Conservation (phyloP, 2,888 invertebrate genomes). For the Lottia scabra region DNA sequence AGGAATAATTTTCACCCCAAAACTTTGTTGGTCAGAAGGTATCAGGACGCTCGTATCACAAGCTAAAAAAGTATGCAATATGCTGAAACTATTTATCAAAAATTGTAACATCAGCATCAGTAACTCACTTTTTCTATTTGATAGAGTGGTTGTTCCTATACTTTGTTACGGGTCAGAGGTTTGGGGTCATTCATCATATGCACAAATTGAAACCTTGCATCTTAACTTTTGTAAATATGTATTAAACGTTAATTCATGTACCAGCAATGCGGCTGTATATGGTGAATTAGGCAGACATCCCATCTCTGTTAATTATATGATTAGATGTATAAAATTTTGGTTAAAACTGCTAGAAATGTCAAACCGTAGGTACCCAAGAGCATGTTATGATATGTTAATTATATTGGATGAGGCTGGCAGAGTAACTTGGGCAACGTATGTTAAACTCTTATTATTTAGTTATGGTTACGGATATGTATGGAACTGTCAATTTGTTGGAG, state of each 20-base stretch:
- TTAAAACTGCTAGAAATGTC: slow-evolving; percentile 17
- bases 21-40: slow-evolving; percentile 11
- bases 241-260: slow-evolving; percentile 10
- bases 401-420: slow-evolving; percentile 9
- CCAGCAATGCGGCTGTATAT: slow-evolving; percentile 12
- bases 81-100: slow-evolving; percentile 5
- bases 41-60: background rate
- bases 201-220: slow-evolving; percentile 18
- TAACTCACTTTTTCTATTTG: slow-evolving; percentile 13
- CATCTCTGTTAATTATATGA: slow-evolving; percentile 8
- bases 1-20: slow-evolving; percentile 17
- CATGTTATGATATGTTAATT: slow-evolving; percentile 17
- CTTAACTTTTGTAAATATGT: slow-evolving; percentile 15
- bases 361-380: slow-evolving; percentile 16
- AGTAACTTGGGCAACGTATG: slow-evolving; percentile 12
- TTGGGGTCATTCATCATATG: slow-evolving; percentile 12
- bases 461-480: slow-evolving; percentile 18
- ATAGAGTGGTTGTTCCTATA: slow-evolving; percentile 16
- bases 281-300: slow-evolving; percentile 20
- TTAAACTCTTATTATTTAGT: slow-evolving; percentile 9
- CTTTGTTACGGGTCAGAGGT: slow-evolving; percentile 18
- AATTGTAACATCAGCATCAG: slow-evolving; percentile 4
- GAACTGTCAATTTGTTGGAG: slow-evolving; percentile 13
- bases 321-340: slow-evolving; percentile 15
- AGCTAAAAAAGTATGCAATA: slow-evolving; percentile 4